These are phyloP conservation scores for Unio delphinus DNA, from an alignment of 2,888 invertebrate genomes.

Conservation along the genomic window DNA sequence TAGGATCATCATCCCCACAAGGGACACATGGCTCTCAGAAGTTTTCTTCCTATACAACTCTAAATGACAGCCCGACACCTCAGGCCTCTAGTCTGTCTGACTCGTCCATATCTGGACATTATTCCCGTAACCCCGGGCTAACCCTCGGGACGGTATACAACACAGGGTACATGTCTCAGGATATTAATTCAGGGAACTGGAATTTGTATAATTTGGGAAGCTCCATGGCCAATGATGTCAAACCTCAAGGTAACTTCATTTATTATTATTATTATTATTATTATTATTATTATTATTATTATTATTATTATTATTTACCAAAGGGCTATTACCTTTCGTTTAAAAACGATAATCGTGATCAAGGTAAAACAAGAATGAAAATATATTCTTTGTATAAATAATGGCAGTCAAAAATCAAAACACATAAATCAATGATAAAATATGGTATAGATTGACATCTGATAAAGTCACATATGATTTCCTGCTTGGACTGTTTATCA, in stretches of 20 bases:
- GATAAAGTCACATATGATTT: no score
- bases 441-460: no score
- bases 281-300: no score
- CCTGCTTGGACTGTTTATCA: no score
- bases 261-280: no score
- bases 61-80: conserved; percentile 10
- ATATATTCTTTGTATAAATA: no score
- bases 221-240: conserved; percentile 26
- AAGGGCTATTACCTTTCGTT: no score
- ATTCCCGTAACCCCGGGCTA: conserved; percentile 21
- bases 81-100: conserved; percentile 15
- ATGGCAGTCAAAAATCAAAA: no score
- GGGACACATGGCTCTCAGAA: conserved; percentile 13
- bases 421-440: no score
- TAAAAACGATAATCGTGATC: no score
- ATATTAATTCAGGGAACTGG: conserved; percentile 13
- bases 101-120: conserved; percentile 23
- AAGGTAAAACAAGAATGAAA: no score
- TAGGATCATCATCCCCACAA: not conserved
- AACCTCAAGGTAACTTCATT: conserved; percentile 25
- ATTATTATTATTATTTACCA: no score
- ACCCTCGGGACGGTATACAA: conserved; percentile 16
- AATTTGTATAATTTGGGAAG: conserved; percentile 33
- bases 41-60: conserved; percentile 15
- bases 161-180: conserved; percentile 25